Percentiles rank a stretch among this genome's conserved stretches.
Evolutionary conservation across 1,140 invertebrate species (phyloP).

Genomic region (Saccostrea echinata): DNA sequence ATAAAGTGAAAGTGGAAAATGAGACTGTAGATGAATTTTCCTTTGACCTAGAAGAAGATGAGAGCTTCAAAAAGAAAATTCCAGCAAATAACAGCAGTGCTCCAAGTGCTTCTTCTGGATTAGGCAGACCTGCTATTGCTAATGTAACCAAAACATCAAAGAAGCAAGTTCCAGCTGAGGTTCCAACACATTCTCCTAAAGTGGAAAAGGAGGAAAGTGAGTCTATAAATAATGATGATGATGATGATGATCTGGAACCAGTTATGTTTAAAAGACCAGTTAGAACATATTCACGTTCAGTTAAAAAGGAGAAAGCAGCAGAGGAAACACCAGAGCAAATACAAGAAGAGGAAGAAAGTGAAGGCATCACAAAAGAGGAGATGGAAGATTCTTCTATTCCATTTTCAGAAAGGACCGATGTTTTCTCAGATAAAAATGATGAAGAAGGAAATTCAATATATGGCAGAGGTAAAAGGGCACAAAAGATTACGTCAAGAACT

Average conservation of each 20-base stretch:
- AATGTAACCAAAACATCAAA: constrained; percentile 51
- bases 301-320: constrained; percentile 28
- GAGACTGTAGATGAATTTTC: constrained; percentile 67
- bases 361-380: not conserved
- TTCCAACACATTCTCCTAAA: not conserved
- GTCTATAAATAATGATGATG: constrained; percentile 46
- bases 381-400: not conserved
- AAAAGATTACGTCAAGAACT: constrained; percentile 49
- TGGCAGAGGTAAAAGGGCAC: not conserved
- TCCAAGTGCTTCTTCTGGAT: not conserved
- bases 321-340: not conserved
- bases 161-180: not conserved
- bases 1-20: constrained; percentile 59
- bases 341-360: constrained; percentile 29
- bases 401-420: constrained; percentile 24
- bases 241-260: constrained; percentile 45
- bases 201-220: not conserved
- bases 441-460: not conserved
- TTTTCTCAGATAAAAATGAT: constrained; percentile 28
- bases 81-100: constrained; percentile 13
- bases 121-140: constrained; percentile 54
- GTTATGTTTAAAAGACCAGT: constrained; percentile 45
- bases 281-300: constrained; percentile 54
- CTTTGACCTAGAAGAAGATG: constrained; percentile 69
- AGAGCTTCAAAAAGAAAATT: constrained; percentile 44